Base-by-base conservation (phyloP, 2,113 vertebrate species). In the Sturnus vulgaris region DNA sequence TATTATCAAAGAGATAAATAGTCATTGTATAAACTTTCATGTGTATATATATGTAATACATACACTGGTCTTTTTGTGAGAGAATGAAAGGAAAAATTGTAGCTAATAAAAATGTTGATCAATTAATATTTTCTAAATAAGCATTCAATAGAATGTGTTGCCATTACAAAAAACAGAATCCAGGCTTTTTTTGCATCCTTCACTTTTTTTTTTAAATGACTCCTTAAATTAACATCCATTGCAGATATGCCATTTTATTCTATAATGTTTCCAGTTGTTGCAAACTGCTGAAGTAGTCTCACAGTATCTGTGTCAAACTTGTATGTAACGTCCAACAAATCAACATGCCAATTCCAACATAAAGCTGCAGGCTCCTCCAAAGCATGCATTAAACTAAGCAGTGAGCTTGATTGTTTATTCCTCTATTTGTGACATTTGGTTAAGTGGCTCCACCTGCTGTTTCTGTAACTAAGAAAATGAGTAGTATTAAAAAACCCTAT, bases 371-470 rank as follows among this genome's bases (percentile, higher is more conserved):
- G 15, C 30, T 87, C n/a, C n/a, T 56, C 14, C 21, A 30, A 47
- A 86, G 25, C 10, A 7, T 37, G 37, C 23, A 53, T 42, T 64
- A 71, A 75, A 72, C 15, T 35, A 42, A 80, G 37, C 39, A 80
- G 20, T 30, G 15, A 46, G 11, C 19, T 63, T 60, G 5, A 35
- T 46, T 46, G 7, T 50, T 86, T 66, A 49, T 28, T 40, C 25
- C 25, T 46, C 10, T 44, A 3, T 50, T 68, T 69, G 40, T 64
- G 30, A 85, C 40, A 72, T 55, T 70, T 70, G 56, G 88, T 83
- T 63, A 84, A 95, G 40, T 95, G 90, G 93, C 95, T 97, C 96
- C 97, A 97, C 53, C 97, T 97, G 81, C 96, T 97, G 97, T 94
- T 95, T 82, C 60, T 31, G 64, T 65, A 68, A 44, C 71, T 71